These are phyloP conservation scores for Podargus strigoides DNA, from an alignment of 2,797 vertebrate genomes.

Conservation along the genomic window DNA sequence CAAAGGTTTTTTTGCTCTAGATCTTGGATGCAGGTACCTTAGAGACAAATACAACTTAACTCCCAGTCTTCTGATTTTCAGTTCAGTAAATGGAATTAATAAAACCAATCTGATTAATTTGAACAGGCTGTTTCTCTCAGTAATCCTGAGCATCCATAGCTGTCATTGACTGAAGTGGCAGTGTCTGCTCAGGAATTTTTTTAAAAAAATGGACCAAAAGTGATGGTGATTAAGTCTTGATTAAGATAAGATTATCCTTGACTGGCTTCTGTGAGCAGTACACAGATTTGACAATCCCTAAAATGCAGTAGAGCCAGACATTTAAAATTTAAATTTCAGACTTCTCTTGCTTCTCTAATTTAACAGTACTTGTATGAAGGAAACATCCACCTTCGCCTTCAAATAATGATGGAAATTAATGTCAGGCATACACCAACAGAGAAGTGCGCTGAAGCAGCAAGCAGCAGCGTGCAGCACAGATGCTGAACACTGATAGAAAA, in stretches of 20 bases:
- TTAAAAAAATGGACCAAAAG: neutral
- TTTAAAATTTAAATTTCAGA: neutral
- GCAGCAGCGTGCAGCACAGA: neutral
- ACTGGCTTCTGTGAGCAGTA: neutral
- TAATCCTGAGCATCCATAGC: neutral
- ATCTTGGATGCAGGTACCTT: neutral
- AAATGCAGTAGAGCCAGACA: neutral
- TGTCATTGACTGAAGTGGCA: neutral
- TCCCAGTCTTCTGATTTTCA: neutral
- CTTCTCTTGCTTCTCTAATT: neutral
- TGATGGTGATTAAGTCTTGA: neutral
- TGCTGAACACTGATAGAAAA: neutral
- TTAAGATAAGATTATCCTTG: neutral
- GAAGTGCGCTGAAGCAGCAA: neutral
- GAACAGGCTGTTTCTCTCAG: neutral
- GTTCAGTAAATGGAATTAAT: neutral
- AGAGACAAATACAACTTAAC: neutral
- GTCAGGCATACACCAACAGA: neutral
- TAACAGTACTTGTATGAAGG: conserved; percentile 10
- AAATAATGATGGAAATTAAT: conserved; percentile 2
- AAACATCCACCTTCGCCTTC: conserved; percentile 28
- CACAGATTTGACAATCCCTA: neutral
- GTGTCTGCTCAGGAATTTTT: neutral
- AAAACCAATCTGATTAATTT: neutral
- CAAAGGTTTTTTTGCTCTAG: neutral